phyloP scores from a whole-genome alignment of 35 echinoderm and acorn worm species.

The Amphiura filiformis region DNA sequence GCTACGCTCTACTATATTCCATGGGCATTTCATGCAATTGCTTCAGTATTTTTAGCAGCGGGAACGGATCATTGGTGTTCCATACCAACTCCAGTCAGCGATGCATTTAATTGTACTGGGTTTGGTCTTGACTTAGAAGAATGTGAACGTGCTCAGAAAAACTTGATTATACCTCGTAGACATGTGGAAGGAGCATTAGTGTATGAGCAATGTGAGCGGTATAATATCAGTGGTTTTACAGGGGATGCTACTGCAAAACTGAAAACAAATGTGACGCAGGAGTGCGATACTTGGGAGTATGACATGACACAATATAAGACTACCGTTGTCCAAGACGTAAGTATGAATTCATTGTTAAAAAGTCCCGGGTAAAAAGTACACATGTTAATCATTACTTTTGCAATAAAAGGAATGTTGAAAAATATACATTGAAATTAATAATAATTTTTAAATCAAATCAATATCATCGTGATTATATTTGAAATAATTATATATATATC shows the following conservation, averaged over 20 bases:
- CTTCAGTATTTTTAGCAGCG: conserved; percentile 30
- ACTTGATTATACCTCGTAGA: neutral
- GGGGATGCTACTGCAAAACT: neutral
- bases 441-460: neutral
- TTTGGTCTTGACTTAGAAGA: neutral
- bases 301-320: conserved; percentile 26
- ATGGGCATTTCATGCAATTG: conserved; percentile 12
- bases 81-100: neutral
- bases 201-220: neutral
- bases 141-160: neutral
- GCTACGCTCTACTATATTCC: conserved; percentile 2
- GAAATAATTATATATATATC: neutral
- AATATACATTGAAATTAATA: neutral
- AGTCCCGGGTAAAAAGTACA: neutral
- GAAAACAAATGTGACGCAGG: neutral
- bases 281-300: conserved; percentile 50
- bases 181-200: neutral
- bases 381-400: neutral
- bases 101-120: neutral
- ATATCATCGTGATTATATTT: neutral
- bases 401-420: neutral
- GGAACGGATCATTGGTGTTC: conserved; percentile 39
- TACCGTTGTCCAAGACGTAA: conserved; percentile 45
- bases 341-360: neutral
- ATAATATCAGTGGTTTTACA: neutral